Percentiles rank a stretch among this genome's conserved stretches.
Conservation (phyloP, 2,888 invertebrate genomes). For the Danaus chrysippus region DNA sequence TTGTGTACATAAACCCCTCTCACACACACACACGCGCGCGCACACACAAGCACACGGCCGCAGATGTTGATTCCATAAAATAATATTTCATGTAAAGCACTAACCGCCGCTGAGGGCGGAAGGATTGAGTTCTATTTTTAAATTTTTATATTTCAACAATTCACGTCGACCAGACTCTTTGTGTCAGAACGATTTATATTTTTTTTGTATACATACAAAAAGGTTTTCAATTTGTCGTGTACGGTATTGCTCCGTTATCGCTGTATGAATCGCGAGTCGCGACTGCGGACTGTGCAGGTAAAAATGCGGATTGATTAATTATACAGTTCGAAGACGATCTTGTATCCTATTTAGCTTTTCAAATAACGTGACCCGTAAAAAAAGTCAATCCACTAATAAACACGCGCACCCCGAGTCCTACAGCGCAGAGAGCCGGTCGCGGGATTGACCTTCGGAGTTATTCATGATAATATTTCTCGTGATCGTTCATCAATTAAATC, state of each 20-base stretch:
- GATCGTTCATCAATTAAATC: slow-evolving; percentile 76
- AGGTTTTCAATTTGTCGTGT: slow-evolving; percentile 22
- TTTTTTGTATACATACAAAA: slow-evolving; percentile 23
- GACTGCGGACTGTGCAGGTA: slow-evolving; percentile 11
- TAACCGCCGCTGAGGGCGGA: slow-evolving; percentile 76
- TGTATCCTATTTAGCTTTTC: slow-evolving; percentile 6
- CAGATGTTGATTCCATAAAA: slow-evolving; percentile 80
- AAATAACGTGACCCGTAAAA: slow-evolving; percentile 8
- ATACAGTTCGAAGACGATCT: slow-evolving; percentile 13
- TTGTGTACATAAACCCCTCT: slow-evolving; percentile 70
- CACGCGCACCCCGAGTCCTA: background rate
- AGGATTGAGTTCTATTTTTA: slow-evolving; percentile 78
- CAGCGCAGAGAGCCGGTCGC: too few species aligned
- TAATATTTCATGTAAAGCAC: slow-evolving; percentile 79
- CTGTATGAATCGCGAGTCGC: slow-evolving; percentile 15
- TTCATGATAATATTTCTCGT: slow-evolving; percentile 58
- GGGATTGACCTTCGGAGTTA: slow-evolving; percentile 53
- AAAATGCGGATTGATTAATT: slow-evolving; percentile 18
- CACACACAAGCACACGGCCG: slow-evolving; percentile 59
- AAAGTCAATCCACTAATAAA: slow-evolving; percentile 1
- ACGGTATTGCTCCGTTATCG: slow-evolving; percentile 20
- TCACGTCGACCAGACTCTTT: slow-evolving; percentile 51
- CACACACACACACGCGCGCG: slow-evolving; percentile 55
- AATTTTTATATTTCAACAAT: slow-evolving; percentile 73
- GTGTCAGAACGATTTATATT: slow-evolving; percentile 35